Base-by-base conservation (phyloP, 2,113 vertebrate species). In the Peromyscus californicus region DNA sequence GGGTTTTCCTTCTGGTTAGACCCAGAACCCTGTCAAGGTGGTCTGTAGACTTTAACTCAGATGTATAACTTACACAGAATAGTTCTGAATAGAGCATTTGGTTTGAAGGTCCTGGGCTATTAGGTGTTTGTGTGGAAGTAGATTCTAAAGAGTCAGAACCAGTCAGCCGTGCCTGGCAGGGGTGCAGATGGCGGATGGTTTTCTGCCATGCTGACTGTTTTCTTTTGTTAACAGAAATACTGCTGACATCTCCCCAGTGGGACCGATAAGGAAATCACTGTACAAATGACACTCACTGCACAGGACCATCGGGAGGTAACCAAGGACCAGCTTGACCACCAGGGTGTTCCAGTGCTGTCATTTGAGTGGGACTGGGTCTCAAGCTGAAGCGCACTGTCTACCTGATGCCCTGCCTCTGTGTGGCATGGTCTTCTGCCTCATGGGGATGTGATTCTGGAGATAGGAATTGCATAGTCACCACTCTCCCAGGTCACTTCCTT, bases 151-250 rank as follows among this genome's bases (percentile, higher is more conserved):
- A 54, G 63, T 57, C 7, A 26, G 74, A 67, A 11, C 12, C 59
- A 80, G 74, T 26, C 65, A 65, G 90, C 42, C 54, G 61, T 21
- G 15, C 8, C 1, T 6, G 9, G 61, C 42, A 42, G 19, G 15
- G 31, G 3, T 42, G 31, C 8, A 79, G 85, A 59, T 6, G 3
- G 1, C 3, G 1, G 12, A 48, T 79, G 7, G 15, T 16, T 78
- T 7, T 75, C 9, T 3, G 10, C 94, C 90, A 70, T 92, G 45
- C 65, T 94, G 48, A 94, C 39, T 10, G 3, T 91, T 61, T 92
- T 92, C 98, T 95, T 65, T 33, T 87, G 8, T 90, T 95, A 63
- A 94, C 98, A 99, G 99, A 99, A 99, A 97, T 99, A 99, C 93
- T 99, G 99, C 98, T 99, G 99, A 99, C 98, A 86, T 33, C 69